Evolutionary conservation across 1,140 invertebrate species (phyloP), one percentile per base, ranked within the genome.

Genomic region (Drosophila sturtevanti): DNA sequence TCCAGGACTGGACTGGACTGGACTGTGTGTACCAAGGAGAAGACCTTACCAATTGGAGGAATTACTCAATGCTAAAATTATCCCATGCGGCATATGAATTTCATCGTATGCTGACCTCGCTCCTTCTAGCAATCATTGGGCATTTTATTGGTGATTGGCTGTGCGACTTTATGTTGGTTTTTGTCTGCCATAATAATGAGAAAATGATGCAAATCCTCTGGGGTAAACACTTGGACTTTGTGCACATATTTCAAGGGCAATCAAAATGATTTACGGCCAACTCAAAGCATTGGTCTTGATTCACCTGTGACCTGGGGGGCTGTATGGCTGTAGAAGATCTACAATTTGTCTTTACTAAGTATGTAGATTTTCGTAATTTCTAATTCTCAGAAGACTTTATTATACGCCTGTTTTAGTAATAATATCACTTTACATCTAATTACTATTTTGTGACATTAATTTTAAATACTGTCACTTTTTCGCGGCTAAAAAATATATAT

Each of bases 181-280:
- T 66, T 82, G 60, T 65, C 31, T 74, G 55, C 55, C 81, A 70
- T 84, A 85, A 84, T 84, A 85, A 84, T 71, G 72, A 72, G 81
- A 77, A 86, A 86, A 85, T 85, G 79, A 86, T 81, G 81, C 81
- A 79, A 64, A 76, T 65, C 72, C 72, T 56, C 48, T 34, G 72
- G 72, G 72, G 72, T 41, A n/a, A 21, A 48, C 41, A 58, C 60
- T 54, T 34, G 6, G 56, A 51, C 61, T 48, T 63, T 41, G 48
- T 64, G 77, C 63, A 38, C 59, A 59, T 64, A 74, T 69, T 86
- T 68, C 69, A 67, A 80, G 78, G 78, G 67, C 78, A 76, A 81
- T 81, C 78, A 71, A 61, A 78, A 64, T 59, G 69, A 81, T 87
- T 87, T 86, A 77, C 72, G 61, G 37, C 62, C 70, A 79, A 60